These are phyloP conservation scores for Lycocorax pyrrhopterus DNA, from an alignment of 2,113 vertebrate species.

Conservation along the genomic window DNA sequence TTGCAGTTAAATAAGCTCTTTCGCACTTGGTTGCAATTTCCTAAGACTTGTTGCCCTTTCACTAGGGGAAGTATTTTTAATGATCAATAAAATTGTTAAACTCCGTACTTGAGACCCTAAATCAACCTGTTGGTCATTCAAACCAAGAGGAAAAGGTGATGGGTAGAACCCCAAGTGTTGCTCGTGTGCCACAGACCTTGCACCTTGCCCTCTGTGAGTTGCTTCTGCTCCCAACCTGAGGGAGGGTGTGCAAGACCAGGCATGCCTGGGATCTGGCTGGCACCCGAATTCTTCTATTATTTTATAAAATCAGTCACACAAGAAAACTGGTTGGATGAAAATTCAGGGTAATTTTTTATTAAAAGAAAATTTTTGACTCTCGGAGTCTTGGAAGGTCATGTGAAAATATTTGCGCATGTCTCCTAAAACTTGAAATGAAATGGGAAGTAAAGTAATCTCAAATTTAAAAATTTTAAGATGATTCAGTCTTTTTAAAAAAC, in stretches of 20 bases:
- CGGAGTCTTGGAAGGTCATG: background rate
- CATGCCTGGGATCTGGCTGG: background rate
- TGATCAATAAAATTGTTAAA: background rate
- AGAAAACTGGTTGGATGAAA: background rate
- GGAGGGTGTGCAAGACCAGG: background rate
- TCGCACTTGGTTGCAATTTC: background rate
- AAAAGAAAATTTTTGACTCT: background rate
- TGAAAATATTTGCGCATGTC: background rate
- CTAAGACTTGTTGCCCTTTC: background rate
- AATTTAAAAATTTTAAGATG: background rate
- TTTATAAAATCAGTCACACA: background rate
- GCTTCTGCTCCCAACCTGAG: background rate
- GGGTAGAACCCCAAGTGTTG: background rate
- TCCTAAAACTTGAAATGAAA: background rate
- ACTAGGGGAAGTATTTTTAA: background rate
- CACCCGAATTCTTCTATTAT: rapidly evolving
- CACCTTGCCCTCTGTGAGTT: background rate
- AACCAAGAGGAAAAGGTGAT: background rate
- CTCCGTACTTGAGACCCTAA: background rate
- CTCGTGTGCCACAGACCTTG: rapidly evolving
- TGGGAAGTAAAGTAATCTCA: background rate
- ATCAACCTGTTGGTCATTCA: rapidly evolving
- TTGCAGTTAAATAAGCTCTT: background rate
- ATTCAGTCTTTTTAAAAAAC: background rate
- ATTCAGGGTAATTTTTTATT: background rate